A percentile compares a stretch with the other conserved stretches of the same genome.
These are phyloP conservation scores for Sarcophaga bullata DNA, from an alignment of 1,140 invertebrate genomes.

Conservation along the genomic window DNA sequence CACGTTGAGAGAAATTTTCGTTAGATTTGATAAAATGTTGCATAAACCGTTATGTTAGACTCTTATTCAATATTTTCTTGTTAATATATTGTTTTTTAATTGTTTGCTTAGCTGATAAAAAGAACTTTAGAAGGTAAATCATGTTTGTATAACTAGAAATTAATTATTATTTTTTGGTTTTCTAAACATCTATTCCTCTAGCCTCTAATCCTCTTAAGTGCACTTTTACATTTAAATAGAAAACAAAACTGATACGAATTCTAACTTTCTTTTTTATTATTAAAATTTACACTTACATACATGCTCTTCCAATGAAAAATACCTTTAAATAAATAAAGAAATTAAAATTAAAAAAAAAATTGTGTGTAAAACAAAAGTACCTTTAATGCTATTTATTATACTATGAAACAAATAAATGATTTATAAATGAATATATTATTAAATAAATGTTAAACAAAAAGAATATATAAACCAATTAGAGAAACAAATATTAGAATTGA, in stretches of 20 bases:
- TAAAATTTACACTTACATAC: slow-evolving; percentile 7
- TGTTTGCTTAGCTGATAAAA: no score
- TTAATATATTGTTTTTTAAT: no score
- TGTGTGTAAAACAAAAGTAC: neutral
- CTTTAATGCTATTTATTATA: neutral
- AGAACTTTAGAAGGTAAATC: no score
- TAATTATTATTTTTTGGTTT: no score
- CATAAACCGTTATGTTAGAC: no score
- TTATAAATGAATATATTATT: neutral
- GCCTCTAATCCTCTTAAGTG: slow-evolving; percentile 10
- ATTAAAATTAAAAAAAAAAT: neutral
- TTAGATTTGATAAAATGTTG: no score
- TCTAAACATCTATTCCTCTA: neutral
- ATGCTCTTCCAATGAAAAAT: neutral
- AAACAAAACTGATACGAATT: neutral
- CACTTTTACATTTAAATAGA: neutral
- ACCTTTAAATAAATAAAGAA: neutral
- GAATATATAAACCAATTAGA: neutral
- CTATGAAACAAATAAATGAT: slow-evolving; percentile 4
- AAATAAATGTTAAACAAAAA: neutral
- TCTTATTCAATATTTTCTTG: no score
- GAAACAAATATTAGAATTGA: neutral
- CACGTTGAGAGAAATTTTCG: no score
- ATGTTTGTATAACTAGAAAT: no score
- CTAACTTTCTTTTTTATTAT: neutral